phyloP scores from a whole-genome alignment of 2,797 vertebrate species.

The Clarias fuscus region DNA sequence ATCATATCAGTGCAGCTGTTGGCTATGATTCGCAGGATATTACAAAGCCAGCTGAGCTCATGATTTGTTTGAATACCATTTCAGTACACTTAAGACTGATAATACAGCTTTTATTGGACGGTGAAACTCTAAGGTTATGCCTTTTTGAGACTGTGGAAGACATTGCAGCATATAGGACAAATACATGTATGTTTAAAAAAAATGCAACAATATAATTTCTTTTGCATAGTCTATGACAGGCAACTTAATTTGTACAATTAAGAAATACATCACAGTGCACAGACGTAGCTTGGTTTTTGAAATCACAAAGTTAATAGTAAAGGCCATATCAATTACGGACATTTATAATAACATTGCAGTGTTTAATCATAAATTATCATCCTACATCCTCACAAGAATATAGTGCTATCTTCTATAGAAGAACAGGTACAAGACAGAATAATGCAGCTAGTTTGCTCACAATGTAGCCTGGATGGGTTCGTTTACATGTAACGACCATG shows the following conservation, averaged over 20 bases:
- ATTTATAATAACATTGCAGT: neutral
- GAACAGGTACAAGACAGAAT: constrained; percentile 3
- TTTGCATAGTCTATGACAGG: constrained; percentile 44
- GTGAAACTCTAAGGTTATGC: constrained; percentile 5
- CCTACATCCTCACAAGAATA: neutral
- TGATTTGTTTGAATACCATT: constrained; percentile 9
- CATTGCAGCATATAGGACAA: constrained; percentile 30
- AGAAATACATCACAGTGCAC: constrained; percentile 41
- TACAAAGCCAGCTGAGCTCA: constrained; percentile 4
- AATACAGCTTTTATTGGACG: constrained; percentile 36
- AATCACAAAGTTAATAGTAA: constrained; percentile 20
- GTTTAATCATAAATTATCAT: neutral
- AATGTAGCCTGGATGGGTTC: constrained; percentile 12
- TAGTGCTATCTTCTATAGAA: neutral
- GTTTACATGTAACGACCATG: neutral
- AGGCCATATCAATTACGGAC: constrained; percentile 8
- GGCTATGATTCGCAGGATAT: neutral
- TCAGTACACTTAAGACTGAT: constrained; percentile 20
- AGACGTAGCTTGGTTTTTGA: constrained; percentile 13
- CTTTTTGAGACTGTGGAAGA: constrained; percentile 21
- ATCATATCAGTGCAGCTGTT: constrained; percentile 8
- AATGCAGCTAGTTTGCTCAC: neutral
- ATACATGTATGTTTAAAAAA: constrained; percentile 30
- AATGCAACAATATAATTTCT: neutral
- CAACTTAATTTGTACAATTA: constrained; percentile 28